Evolutionary conservation across 1,140 invertebrate genomes (phyloP), one percentile per base, ranked within the genome.

Genomic region (Formica exsecta): DNA sequence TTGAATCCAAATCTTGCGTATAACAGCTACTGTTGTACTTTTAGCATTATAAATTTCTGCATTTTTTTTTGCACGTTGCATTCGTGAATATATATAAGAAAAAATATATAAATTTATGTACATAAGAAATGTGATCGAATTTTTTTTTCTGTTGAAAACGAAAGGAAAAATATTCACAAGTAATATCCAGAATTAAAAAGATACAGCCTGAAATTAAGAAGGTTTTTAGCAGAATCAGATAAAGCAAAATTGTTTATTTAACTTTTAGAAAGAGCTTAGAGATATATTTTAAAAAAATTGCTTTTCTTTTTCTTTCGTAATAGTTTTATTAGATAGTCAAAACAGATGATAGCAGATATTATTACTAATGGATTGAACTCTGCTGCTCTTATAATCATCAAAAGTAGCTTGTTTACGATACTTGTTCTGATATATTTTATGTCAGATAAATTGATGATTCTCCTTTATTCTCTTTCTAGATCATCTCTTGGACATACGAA

Each of bases 391-490:
- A 7, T 62, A 32, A 64, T 64, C 62, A 51, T 22, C 25, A 65
- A 48, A 77, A 65, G 2, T 76, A 19, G 4, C 1, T 44, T 77
- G 9, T 41, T 29, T 54, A 66, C 16, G 5, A 51, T 36, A 79
- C 13, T 38, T 3, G 9, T 74, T 44, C 9, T 9, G 8, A 19
- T 51, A 1, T 68, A 5, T 80, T 80, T 57, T 68, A 57, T 36
- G 2, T 44, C 68, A 73, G 54, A 83, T 83, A 3, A 59, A 81
- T 59, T 81, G 66, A 81, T 59, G 68, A 62, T 65, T 85, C 11
- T 77, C n/a, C 61, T 77, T 77, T 85, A 54, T 85, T 85, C 29
- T 77, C 54, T 85, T 85, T 85, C 62, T 66, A 85, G 81, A 85
- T 85, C 81, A 44, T 77, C 81, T 76, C 32, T 85, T 85, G 81